Evolutionary conservation across 2,113 vertebrate genomes (phyloP).

Genomic region (Xiphias gladius): DNA sequence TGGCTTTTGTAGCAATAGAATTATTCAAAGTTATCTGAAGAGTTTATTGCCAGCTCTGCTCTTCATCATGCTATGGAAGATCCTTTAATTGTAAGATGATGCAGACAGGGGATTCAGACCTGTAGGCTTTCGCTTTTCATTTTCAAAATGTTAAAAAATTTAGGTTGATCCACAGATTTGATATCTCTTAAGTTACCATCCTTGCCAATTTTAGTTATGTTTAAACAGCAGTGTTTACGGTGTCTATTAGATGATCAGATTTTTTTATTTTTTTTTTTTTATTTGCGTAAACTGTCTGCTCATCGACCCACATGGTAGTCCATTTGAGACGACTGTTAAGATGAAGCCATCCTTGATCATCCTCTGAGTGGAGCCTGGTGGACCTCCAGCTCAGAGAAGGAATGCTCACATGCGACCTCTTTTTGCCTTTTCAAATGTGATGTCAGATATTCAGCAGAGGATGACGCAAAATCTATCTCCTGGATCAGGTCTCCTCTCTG

Average conservation of each 20-base stretch:
- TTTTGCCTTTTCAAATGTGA: conserved; percentile 75
- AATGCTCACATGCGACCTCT: conserved; percentile 44
- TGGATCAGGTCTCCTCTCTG: conserved; percentile 28
- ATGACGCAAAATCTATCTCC: conserved; percentile 34
- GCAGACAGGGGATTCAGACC: conserved; percentile 16
- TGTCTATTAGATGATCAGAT: conserved; percentile 28
- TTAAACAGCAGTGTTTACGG: conserved; percentile 47
- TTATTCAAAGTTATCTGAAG: conserved; percentile 34
- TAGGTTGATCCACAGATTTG: conserved; percentile 16
- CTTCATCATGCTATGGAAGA: conserved; percentile 38
- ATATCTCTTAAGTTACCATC: conserved; percentile 4
- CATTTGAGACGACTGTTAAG: conserved; percentile 75
- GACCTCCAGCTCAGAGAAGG: conserved; percentile 41
- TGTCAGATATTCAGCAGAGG: conserved; percentile 57
- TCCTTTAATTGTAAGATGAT: conserved; percentile 66
- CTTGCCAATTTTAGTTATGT: conserved; percentile 21
- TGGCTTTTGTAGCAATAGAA: conserved; percentile 65
- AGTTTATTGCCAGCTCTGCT: conserved; percentile 29
- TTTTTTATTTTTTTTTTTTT: conserved; percentile 6
- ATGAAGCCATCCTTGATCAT: conserved; percentile 71
- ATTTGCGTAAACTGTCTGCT: conserved; percentile 42
- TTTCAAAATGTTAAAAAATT: conserved; percentile 23
- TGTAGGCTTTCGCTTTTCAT: conserved; percentile 19
- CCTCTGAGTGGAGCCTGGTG: conserved; percentile 44
- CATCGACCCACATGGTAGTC: conserved; percentile 37